Base-by-base conservation (phyloP, 2,888 invertebrate genomes). In the Meganola albula region DNA sequence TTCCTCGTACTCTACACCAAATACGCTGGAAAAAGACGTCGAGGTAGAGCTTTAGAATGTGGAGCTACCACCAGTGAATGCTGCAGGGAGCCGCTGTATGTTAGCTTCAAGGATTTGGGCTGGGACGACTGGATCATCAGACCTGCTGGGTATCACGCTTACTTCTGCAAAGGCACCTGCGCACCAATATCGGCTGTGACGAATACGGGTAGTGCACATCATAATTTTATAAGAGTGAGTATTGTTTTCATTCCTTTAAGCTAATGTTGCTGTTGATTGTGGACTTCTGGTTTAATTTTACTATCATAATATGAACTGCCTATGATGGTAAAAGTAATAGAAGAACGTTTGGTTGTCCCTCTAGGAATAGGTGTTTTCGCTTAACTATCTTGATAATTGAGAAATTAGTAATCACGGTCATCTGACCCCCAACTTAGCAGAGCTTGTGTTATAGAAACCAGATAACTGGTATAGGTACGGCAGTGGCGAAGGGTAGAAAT, bases 101-200 rank as follows among this genome's bases (percentile, higher is more conserved):
- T 96, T 40, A 92, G 92, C 44, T 96, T 96, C 64, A 90, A 90
- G 39, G 93, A 94, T 23, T 90, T 96, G 32, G 95, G 95, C 26
- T 96, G 96, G 96, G 91, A 91, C 51, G 92, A 94, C 68, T 96
- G 95, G 95, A 94, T 96, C 38, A 89, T 96, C 43, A 88, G 90
- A 46, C 96, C 96, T 0, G 86, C 88, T 8, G 94, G 94, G 1
- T 96, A 95, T 70, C 91, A 95, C 57, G 95, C 96, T 0, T 94
- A 94, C 71, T 95, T 94, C 78, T 96, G 96, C 64, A 91, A 92
- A 34, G 96, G 96, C 0, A 90, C 90, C 10, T 96, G 96, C 61
- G 87, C 90, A 0, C 90, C 91, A 0, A 90, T 92, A 14, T 90
- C 93, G 1, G 91, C 93, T 1, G 87, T 93, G 8, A 88, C 94